A percentile compares a stretch with the other conserved stretches of the same genome.
Conservation (phyloP, 35 echinoderm and acorn worm genomes). For the Heliocidaris tuberculata region DNA sequence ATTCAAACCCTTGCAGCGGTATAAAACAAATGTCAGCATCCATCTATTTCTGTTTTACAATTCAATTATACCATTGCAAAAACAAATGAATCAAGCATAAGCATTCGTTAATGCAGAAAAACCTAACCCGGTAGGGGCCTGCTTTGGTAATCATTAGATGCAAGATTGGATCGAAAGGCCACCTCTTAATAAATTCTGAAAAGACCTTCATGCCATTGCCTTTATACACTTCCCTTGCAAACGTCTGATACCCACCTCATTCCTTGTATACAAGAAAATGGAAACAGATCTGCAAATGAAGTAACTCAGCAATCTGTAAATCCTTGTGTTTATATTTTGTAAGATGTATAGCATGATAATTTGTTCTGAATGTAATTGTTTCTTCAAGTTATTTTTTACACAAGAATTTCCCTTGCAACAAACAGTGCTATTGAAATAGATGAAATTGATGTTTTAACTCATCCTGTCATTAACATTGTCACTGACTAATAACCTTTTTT, state of each 20-base stretch:
- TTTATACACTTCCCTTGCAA: background rate
- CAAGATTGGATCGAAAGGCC: background rate
- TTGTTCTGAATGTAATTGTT: too few species aligned
- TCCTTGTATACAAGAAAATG: background rate
- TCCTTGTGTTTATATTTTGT: too few species aligned
- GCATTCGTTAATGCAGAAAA: background rate
- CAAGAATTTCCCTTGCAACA: too few species aligned
- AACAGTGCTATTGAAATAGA: too few species aligned
- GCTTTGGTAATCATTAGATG: background rate
- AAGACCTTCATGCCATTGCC: background rate
- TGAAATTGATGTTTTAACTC: too few species aligned
- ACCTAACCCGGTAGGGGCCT: background rate
- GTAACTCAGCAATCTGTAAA: too few species aligned
- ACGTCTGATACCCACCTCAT: background rate
- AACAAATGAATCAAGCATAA: background rate
- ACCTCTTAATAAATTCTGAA: background rate
- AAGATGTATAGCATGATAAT: too few species aligned
- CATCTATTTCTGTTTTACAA: background rate
- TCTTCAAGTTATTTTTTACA: too few species aligned
- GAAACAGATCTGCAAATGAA: background rate
- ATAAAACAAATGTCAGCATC: background rate
- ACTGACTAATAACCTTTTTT: too few species aligned
- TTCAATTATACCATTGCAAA: background rate
- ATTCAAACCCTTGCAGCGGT: background rate
- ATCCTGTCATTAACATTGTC: too few species aligned